A percentile compares a stretch with the other conserved stretches of the same genome.
Conservation (phyloP, 2,888 invertebrate genomes). For the Punctoribates punctum region DNA sequence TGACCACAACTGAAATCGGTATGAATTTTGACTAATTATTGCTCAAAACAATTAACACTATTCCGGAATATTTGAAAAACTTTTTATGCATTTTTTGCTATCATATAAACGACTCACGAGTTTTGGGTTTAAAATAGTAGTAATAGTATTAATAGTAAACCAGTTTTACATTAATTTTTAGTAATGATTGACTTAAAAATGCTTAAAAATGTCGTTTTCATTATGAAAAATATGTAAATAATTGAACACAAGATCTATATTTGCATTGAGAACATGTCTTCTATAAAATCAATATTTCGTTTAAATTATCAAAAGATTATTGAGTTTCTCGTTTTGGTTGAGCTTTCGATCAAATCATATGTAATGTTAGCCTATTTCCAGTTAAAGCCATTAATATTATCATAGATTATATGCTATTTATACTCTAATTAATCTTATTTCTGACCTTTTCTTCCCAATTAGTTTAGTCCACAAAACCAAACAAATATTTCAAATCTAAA, state of each 20-base stretch:
- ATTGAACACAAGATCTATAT: neutral
- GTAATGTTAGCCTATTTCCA: neutral
- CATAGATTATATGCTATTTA: no score
- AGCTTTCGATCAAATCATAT: neutral
- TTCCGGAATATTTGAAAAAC: neutral
- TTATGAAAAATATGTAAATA: conserved; percentile 11
- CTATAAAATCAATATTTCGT: conserved; percentile 1
- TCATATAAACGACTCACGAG: conserved; percentile 7
- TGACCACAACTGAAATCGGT: conserved; percentile 11
- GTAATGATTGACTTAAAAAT: neutral
- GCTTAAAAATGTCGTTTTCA: conserved; percentile 22
- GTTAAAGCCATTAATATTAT: no score
- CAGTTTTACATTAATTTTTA: conserved; percentile 15
- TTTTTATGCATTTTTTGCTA: neutral
- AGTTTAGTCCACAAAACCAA: no score
- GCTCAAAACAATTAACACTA: neutral
- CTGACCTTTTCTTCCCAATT: no score
- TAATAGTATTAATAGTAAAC: conserved; percentile 9
- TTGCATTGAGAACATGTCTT: neutral
- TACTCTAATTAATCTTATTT: no score
- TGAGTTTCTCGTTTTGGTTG: neutral
- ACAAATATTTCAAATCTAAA: no score
- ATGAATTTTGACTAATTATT: neutral
- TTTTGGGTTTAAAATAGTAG: neutral
- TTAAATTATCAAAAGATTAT: conserved; percentile 3